Conservation (phyloP, 2,113 vertebrate species). For the Hypocryptadius cinnamomeus region DNA sequence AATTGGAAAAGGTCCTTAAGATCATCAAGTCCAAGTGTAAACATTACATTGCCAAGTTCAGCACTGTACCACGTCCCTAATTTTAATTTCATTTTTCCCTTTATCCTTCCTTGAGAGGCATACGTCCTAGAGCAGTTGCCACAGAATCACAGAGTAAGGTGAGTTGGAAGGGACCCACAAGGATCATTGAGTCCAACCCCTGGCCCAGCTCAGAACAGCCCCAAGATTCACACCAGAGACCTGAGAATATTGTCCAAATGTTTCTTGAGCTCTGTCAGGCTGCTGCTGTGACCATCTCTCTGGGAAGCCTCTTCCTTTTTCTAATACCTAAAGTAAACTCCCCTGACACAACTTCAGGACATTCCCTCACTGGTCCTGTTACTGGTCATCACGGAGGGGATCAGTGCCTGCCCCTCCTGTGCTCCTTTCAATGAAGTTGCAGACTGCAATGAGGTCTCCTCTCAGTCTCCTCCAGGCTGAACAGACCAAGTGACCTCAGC, state of each 20-base stretch:
- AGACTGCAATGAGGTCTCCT: background rate
- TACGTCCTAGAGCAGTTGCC: background rate
- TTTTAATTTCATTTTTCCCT: background rate
- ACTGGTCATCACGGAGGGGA: background rate
- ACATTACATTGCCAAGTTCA: background rate
- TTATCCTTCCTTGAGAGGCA: background rate
- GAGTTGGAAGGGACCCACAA: background rate
- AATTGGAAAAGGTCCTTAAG: background rate
- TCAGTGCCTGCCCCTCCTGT: background rate
- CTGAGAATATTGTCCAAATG: rapidly evolving
- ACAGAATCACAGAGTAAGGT: rapidly evolving
- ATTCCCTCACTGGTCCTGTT: background rate
- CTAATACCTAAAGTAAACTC: background rate
- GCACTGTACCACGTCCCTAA: background rate
- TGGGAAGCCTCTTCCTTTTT: background rate
- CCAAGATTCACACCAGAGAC: background rate
- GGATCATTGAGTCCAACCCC: background rate
- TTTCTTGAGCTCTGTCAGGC: background rate
- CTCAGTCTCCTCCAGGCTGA: background rate
- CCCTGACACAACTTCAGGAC: background rate
- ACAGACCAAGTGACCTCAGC: background rate
- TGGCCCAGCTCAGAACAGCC: background rate
- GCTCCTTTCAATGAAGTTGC: rapidly evolving
- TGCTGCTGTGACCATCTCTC: background rate
- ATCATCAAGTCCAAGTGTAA: background rate